phyloP scores from a whole-genome alignment of 2,888 invertebrate species.

The Dynastes hyllus region DNA sequence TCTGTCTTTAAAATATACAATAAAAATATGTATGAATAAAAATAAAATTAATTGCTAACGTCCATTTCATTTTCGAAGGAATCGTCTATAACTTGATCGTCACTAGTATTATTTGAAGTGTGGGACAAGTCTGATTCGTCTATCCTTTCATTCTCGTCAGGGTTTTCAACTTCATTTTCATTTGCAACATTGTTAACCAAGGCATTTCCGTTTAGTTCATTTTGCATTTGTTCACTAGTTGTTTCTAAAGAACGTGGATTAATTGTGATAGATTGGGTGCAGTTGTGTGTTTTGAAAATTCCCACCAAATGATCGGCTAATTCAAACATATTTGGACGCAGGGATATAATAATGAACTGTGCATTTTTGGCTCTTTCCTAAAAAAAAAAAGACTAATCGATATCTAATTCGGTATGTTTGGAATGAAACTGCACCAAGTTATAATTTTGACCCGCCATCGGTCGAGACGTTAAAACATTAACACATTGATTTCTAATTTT shows the following conservation, averaged over 20 bases:
- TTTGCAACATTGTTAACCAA: background rate
- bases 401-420: background rate
- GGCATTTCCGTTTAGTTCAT: background rate
- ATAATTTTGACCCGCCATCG: background rate
- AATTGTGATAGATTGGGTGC: constrained; percentile 87
- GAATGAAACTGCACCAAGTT: background rate
- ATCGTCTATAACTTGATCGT: constrained; percentile 18
- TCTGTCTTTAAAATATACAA: constrained; percentile 11
- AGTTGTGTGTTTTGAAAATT: constrained; percentile 94
- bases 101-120: background rate
- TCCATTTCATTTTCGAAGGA: constrained; percentile 38
- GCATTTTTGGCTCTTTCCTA: constrained; percentile 97
- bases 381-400: constrained; percentile 48
- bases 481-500: too few species aligned
- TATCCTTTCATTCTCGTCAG: background rate
- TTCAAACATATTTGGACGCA: constrained; percentile 98
- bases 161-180: background rate
- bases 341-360: constrained; percentile 98
- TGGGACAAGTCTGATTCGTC: background rate
- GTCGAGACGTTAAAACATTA: too few species aligned
- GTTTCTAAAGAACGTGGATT: background rate
- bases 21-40: constrained; percentile 22
- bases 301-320: constrained; percentile 93
- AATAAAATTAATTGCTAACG: background rate
- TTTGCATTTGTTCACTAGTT: background rate